Evolutionary conservation across 1,140 invertebrate species (phyloP), one percentile per base, ranked within the genome.

Genomic region (Diorhabda sublineata): DNA sequence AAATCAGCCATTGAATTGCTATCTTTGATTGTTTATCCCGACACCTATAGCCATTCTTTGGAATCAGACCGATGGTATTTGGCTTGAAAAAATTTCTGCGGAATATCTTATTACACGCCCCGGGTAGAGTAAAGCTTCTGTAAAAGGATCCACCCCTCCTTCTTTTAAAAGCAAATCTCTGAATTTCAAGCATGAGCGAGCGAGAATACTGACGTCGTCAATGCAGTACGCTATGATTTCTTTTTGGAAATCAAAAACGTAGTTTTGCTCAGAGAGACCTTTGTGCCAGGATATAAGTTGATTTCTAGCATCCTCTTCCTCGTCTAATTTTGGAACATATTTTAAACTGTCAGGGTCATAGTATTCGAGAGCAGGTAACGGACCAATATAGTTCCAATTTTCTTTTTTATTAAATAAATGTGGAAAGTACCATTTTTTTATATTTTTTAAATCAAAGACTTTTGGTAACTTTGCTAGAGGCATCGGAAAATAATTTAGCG

Each of bases 401-500:
- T 64, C 61, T 8, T 4, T 60, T 44, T 26, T 67, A 58, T 72
- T 72, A 61, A 72, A 72, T 11, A 67, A 52, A 64, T 72, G 68
- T 45, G 71, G 65, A 66, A 70, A 70, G 45, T 72, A 70, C 3
- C 71, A 70, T 72, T 11, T 11, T 42, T 69, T 70, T 9, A 66
- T 44, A 44, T 56, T 8, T 5, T 45, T 8, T 5, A 65, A 65
- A 41, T 62, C 62, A 57, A 69, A 69, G 9, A 61, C 58, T 65
- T 69, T 65, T 4, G 68, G 68, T 8, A 69, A 62, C 11, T 65
- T 8, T 42, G 68, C 61, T 9, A 69, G 44, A 9, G 68, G 68
- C 58, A 69, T 62, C 8, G 61, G 61, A 44, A 69, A 64, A 60
- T 64, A 69, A 52, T 61, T 66, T 4, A 69, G 45, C 7, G 45